Percentiles rank a stretch among this genome's conserved stretches.
Evolutionary conservation across 2,888 invertebrate species (phyloP).

Genomic region (Parasteatoda lunata): DNA sequence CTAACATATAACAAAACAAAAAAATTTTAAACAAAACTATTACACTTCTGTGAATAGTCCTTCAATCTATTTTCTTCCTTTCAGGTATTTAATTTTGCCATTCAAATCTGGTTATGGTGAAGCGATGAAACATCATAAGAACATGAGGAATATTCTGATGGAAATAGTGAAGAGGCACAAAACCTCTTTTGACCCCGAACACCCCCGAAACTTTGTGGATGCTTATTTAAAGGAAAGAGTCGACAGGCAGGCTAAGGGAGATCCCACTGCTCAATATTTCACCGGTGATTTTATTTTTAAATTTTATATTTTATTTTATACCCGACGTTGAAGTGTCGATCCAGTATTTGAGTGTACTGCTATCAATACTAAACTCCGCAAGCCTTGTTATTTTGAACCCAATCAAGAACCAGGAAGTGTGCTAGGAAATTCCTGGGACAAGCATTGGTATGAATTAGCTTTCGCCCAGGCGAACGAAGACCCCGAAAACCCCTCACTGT

Average conservation of each 20-base stretch:
- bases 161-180: constrained; percentile 22
- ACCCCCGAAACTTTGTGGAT: constrained; percentile 31
- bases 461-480: neutral
- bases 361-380: neutral
- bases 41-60: too few relatives aligned
- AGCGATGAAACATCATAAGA: neutral
- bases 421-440: neutral
- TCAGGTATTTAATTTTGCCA: constrained; percentile 18
- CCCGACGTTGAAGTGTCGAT: neutral
- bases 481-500: neutral
- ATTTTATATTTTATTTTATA: neutral
- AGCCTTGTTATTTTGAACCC: neutral
- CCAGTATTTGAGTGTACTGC: neutral
- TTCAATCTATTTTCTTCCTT: neutral
- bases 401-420: neutral
- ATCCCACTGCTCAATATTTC: constrained; percentile 43
- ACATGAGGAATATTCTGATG: neutral
- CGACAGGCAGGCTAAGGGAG: constrained; percentile 7
- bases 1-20: too few relatives aligned
- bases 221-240: constrained; percentile 51
- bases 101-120: constrained; percentile 1
- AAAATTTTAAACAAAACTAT: too few relatives aligned
- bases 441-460: neutral
- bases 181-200: constrained; percentile 22
- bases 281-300: constrained; percentile 27